Evolutionary conservation across 1,140 invertebrate species (phyloP).

Genomic region (Thalassaphorura encarpata): DNA sequence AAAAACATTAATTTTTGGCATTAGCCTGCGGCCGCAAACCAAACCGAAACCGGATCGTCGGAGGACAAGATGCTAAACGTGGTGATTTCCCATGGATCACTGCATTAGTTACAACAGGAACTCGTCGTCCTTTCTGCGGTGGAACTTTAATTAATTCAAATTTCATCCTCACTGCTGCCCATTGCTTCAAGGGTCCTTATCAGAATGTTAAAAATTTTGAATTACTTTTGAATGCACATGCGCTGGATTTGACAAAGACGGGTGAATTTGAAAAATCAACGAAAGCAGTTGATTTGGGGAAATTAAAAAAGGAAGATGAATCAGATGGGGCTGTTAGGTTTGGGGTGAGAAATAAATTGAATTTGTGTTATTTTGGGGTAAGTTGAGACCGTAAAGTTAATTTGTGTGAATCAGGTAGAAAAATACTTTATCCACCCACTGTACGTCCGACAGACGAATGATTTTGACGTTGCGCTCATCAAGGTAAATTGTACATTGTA

Average conservation of each 20-base stretch:
- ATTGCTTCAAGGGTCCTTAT: constrained; percentile 24
- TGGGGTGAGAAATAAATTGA: too few species aligned
- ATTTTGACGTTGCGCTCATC: constrained; percentile 23
- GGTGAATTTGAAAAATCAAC: background rate
- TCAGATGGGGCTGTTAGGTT: too few species aligned
- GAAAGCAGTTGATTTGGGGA: background rate
- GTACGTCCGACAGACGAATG: constrained; percentile 30
- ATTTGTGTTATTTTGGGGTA: too few species aligned
- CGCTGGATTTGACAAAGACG: constrained; percentile 19
- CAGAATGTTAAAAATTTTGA: constrained; percentile 19
- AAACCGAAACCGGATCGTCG: constrained; percentile 26
- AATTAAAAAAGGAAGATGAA: constrained; percentile 3
- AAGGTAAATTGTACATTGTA: constrained; percentile 2
- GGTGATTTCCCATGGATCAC: constrained; percentile 30
- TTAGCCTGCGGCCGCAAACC: constrained; percentile 22
- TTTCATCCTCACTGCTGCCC: constrained; percentile 23
- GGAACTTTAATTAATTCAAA: constrained; percentile 8
- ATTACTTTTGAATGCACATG: constrained; percentile 15
- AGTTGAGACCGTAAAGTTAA: too few species aligned
- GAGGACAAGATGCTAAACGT: constrained; percentile 23
- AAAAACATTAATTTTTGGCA: background rate
- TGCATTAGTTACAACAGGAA: constrained; percentile 19
- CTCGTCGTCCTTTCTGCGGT: constrained; percentile 23
- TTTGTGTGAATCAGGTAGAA: too few species aligned
- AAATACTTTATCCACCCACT: constrained; percentile 31